Conservation (phyloP, 2,113 vertebrate genomes). For the Protobothrops flavoviridis region DNA sequence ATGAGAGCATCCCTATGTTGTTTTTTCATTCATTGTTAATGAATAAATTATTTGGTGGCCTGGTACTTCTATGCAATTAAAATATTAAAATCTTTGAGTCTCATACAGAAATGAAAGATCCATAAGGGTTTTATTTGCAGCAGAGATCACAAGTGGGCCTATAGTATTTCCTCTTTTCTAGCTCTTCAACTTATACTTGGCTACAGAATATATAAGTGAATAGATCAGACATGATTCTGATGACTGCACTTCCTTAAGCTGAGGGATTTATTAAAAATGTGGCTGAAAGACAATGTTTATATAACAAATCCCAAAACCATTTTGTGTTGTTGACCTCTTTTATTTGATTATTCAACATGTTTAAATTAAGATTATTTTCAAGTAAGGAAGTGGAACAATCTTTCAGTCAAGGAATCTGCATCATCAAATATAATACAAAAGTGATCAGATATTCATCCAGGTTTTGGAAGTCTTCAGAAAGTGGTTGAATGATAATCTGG, state of each 20-base stretch:
- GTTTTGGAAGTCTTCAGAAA: neutral
- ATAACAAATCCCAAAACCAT: neutral
- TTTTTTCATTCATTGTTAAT: constrained; percentile 57
- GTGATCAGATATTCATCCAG: neutral
- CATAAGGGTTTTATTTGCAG: constrained; percentile 34
- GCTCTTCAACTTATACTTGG: constrained; percentile 42
- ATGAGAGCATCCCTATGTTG: constrained; percentile 45
- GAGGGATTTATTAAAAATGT: neutral
- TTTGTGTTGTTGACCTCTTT: constrained; percentile 22
- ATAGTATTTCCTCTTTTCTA: constrained; percentile 37
- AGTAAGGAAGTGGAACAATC: neutral
- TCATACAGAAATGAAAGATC: constrained; percentile 36
- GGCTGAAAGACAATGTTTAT: neutral
- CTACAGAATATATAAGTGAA: constrained; percentile 42
- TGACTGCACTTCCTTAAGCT: neutral
- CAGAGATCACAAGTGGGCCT: constrained; percentile 31
- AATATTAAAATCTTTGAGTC: constrained; percentile 35
- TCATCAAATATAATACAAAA: neutral
- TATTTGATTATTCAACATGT: constrained; percentile 15
- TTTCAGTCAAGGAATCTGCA: neutral
- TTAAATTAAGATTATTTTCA: constrained; percentile 23
- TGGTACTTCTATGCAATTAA: constrained; percentile 36
- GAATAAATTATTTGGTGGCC: constrained; percentile 37
- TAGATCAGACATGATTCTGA: constrained; percentile 16
- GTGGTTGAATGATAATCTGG: neutral